Evolutionary conservation across 2,113 vertebrate species (phyloP).

Genomic region (Charina bottae): DNA sequence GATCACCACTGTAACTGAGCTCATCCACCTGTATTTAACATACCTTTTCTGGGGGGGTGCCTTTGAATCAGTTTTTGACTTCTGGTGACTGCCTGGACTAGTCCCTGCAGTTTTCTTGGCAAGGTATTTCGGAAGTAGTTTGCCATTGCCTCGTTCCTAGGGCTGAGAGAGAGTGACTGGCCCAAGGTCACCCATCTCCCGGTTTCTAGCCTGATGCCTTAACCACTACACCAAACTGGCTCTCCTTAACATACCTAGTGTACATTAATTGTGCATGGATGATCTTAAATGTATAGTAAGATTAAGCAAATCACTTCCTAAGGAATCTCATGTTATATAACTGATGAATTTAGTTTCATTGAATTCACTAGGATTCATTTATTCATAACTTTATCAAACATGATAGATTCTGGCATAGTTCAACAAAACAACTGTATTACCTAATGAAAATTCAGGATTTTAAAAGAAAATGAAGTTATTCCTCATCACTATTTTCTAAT

Average conservation of each 20-base stretch:
- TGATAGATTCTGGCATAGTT: neutral
- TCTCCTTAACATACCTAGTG: neutral
- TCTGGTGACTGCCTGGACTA: neutral
- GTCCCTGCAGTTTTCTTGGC: neutral
- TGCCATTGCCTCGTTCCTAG: neutral
- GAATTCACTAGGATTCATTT: neutral
- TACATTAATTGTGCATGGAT: neutral
- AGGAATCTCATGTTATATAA: neutral
- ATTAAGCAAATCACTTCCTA: neutral
- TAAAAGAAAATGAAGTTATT: neutral
- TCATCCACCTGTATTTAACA: neutral
- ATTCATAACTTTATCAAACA: neutral
- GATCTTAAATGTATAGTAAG: neutral
- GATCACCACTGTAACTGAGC: neutral
- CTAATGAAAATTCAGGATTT: neutral
- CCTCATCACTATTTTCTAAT: neutral
- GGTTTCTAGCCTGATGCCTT: neutral
- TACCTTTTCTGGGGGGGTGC: neutral
- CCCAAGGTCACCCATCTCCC: neutral
- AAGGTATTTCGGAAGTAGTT: neutral
- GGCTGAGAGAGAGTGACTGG: neutral
- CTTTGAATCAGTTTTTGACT: neutral
- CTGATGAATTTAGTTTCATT: neutral
- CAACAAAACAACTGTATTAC: neutral
- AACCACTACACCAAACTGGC: neutral